Evolutionary conservation across 2,888 invertebrate species (phyloP).

Genomic region (Tachina lurida): DNA sequence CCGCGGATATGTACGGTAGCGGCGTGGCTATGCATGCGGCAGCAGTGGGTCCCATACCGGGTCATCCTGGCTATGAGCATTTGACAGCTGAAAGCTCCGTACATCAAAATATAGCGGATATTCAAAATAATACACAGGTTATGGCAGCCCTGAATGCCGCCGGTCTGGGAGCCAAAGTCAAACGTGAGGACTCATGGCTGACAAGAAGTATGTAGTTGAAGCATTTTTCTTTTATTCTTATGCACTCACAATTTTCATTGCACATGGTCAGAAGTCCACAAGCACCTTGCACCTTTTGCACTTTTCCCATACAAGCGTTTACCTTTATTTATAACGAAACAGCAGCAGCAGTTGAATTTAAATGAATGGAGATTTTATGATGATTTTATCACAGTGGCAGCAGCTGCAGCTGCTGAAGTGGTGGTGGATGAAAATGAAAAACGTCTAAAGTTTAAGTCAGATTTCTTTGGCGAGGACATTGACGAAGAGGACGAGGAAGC

Average conservation of each 20-base stretch:
- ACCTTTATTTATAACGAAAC: conserved; percentile 8
- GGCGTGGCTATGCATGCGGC: conserved; percentile 79
- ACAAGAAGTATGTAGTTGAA: conserved; percentile 77
- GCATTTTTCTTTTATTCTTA: neutral
- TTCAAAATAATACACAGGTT: conserved; percentile 80
- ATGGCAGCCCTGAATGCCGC: conserved; percentile 79
- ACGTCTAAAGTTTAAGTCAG: conserved; percentile 60
- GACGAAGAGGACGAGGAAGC: conserved; percentile 74
- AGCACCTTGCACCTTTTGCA: conserved; percentile 41
- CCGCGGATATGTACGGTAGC: conserved; percentile 80
- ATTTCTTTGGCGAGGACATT: conserved; percentile 55
- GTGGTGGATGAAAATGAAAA: conserved; percentile 72
- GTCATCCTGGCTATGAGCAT: conserved; percentile 77
- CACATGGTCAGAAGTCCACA: conserved; percentile 34
- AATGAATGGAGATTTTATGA: conserved; percentile 54
- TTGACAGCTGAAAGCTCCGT: conserved; percentile 79
- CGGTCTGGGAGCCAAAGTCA: conserved; percentile 80
- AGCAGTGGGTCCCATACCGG: conserved; percentile 67
- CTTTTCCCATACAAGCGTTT: conserved; percentile 18
- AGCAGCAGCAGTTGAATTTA: conserved; percentile 37
- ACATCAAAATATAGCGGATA: conserved; percentile 80
- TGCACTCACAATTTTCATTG: conserved; percentile 10
- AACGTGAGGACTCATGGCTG: conserved; percentile 82
- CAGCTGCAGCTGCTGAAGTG: conserved; percentile 75
- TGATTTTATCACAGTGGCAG: conserved; percentile 70